These are phyloP conservation scores for Harmothoe impar DNA, from an alignment of 2,888 invertebrate genomes.

Conservation along the genomic window DNA sequence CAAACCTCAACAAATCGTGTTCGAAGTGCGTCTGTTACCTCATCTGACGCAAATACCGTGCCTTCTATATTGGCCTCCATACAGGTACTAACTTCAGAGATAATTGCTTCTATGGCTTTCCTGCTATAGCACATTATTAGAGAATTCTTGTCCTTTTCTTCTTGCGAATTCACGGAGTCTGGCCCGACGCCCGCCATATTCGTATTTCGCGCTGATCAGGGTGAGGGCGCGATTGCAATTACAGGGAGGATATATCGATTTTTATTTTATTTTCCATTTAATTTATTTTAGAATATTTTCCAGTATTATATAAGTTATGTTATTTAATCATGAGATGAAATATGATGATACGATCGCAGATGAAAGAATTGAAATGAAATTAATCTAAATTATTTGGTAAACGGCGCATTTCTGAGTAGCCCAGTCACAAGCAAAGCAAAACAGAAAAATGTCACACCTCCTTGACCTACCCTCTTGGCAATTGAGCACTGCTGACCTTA, in stretches of 20 bases:
- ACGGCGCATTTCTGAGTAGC: neutral
- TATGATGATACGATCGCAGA: neutral
- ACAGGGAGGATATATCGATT: no score
- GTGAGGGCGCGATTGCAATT: neutral
- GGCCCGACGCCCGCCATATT: constrained; percentile 36
- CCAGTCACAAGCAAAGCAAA: neutral
- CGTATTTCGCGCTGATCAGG: constrained; percentile 6
- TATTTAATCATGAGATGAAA: no score
- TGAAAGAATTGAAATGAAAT: no score
- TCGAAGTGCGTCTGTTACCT: neutral
- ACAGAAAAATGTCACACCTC: constrained; percentile 58
- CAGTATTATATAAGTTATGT: no score
- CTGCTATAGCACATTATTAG: constrained; percentile 20
- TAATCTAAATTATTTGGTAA: no score
- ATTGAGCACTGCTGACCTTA: constrained; percentile 63
- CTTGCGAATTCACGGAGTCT: neutral
- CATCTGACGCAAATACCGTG: neutral
- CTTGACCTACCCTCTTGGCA: constrained; percentile 59
- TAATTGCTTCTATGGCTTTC: neutral
- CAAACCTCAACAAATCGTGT: constrained; percentile 37
- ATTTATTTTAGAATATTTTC: no score
- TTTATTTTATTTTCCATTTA: no score
- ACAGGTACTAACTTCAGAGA: neutral
- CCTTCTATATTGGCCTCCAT: constrained; percentile 1
- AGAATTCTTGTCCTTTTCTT: constrained; percentile 6